Percentiles rank a stretch among this genome's conserved stretches.
phyloP scores from a whole-genome alignment of 2,797 vertebrate species.

The Cephalopachus bancanus region DNA sequence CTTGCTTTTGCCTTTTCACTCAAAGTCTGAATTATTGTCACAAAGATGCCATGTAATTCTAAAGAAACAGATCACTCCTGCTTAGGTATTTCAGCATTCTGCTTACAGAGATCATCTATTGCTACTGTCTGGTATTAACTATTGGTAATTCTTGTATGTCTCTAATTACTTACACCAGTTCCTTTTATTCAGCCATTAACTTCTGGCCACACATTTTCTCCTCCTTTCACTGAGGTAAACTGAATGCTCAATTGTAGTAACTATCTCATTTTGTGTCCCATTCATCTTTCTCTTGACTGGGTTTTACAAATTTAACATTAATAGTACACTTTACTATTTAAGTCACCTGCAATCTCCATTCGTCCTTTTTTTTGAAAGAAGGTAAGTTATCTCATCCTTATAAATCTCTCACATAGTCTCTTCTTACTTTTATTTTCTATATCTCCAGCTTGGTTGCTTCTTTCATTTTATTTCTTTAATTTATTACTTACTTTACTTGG shows the following conservation, averaged over 20 bases:
- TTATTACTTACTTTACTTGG: not conserved
- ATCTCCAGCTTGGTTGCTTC: not conserved
- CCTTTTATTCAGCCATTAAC: not conserved
- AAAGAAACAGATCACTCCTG: not conserved
- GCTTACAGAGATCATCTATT: not conserved
- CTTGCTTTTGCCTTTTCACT: not conserved
- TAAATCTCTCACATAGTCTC: not conserved
- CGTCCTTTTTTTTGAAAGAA: not conserved
- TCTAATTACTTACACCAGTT: not conserved
- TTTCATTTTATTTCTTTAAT: constrained; percentile 43
- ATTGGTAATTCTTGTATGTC: not conserved
- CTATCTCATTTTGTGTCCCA: not conserved
- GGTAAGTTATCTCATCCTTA: not conserved
- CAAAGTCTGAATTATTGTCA: constrained; percentile 7
- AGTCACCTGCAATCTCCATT: not conserved
- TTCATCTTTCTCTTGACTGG: not conserved
- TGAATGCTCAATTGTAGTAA: not conserved
- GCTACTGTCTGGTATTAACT: not conserved
- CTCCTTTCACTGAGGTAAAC: not conserved
- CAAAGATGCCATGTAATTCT: not conserved
- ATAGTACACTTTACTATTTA: not conserved
- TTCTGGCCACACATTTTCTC: not conserved
- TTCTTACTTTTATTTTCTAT: not conserved
- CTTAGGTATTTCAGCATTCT: not conserved
- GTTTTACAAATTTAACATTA: not conserved